Conservation (phyloP, 2,888 invertebrate species). For the Busseola fusca region DNA sequence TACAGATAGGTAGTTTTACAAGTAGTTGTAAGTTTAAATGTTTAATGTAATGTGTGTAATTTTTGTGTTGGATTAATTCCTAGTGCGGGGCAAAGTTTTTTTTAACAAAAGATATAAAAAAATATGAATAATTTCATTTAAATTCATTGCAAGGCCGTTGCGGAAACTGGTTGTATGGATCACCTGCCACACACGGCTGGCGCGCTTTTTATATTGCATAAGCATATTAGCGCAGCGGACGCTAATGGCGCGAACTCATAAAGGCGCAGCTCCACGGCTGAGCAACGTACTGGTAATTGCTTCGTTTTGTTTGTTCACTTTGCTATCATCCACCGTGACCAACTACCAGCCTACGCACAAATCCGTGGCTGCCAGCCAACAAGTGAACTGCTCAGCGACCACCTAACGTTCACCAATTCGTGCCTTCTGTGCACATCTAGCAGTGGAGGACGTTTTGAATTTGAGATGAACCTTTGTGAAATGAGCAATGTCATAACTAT, state of each 20-base stretch:
- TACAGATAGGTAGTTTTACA: too few relatives aligned
- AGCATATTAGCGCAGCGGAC: neutral
- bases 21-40: too few relatives aligned
- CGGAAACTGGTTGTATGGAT: neutral
- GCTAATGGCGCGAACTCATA: neutral
- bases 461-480: neutral
- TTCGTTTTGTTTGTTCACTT: neutral
- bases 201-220: neutral
- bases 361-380: neutral
- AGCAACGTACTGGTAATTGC: neutral
- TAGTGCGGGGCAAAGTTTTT: too few relatives aligned
- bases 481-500: neutral
- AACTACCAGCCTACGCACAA: too few relatives aligned
- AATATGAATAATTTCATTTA: too few relatives aligned
- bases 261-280: neutral
- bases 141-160: neutral
- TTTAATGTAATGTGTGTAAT: too few relatives aligned
- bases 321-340: neutral
- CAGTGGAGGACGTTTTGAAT: neutral
- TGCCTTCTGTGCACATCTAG: neutral
- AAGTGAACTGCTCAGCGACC: neutral
- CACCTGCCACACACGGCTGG: neutral
- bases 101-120: too few relatives aligned
- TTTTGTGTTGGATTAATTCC: too few relatives aligned
- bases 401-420: neutral